phyloP scores from a whole-genome alignment of 1,140 invertebrate genomes.

The Ptiloglossa arizonensis region DNA sequence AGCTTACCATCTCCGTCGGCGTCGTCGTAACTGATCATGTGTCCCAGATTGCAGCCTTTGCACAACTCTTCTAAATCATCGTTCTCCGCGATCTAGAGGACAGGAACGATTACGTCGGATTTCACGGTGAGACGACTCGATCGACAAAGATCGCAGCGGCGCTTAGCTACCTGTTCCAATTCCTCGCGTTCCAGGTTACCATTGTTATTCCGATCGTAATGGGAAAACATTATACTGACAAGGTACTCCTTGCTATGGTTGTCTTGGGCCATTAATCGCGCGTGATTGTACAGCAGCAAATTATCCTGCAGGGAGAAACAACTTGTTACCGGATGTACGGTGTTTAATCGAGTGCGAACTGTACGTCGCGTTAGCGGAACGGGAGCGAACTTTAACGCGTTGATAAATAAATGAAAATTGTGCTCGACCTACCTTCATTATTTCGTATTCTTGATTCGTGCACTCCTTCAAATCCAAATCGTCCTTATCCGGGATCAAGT shows the following conservation, averaged over 20 bases:
- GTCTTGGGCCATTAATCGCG: constrained; percentile 85
- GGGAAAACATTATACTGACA: constrained; percentile 90
- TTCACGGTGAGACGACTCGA: neutral
- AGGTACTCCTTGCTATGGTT: constrained; percentile 87
- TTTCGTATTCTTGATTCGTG: constrained; percentile 87
- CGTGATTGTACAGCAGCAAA: constrained; percentile 88
- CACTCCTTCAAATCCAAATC: constrained; percentile 80
- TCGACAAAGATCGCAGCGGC: neutral
- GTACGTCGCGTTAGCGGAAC: too few species aligned
- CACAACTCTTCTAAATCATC: constrained; percentile 86
- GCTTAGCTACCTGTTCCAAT: constrained; percentile 83
- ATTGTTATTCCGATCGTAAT: constrained; percentile 89
- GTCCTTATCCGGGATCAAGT: constrained; percentile 68
- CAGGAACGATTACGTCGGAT: neutral
- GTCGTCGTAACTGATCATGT: constrained; percentile 89
- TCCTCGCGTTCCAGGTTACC: constrained; percentile 87
- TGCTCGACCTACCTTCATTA: constrained; percentile 84
- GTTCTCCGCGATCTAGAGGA: constrained; percentile 83
- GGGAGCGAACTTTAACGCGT: too few species aligned
- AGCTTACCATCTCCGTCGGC: constrained; percentile 86
- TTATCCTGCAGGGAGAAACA: constrained; percentile 84
- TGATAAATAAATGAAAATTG: too few species aligned
- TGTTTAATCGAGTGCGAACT: neutral
- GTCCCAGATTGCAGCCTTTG: constrained; percentile 85
- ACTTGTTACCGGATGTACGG: neutral